Base-by-base conservation (phyloP, 30 jellyfish, hydroid and myxozoan genomes). In the Pelagia noctiluca region DNA sequence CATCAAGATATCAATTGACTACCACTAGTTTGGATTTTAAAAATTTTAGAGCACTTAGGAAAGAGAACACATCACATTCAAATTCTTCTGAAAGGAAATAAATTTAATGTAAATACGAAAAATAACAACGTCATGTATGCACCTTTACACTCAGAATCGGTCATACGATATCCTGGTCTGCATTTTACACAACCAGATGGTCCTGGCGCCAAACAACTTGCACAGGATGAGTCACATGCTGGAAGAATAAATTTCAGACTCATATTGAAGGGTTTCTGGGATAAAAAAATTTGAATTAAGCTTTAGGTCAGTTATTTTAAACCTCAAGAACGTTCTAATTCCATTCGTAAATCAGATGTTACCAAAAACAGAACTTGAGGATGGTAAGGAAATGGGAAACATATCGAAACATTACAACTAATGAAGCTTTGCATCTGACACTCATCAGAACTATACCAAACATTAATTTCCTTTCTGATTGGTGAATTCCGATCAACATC, bases 161-260 rank as follows among this genome's bases (percentile, higher is more conserved):
- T 82, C 87, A 84, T 76, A 42, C 35, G 34, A 35, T 33, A 93
- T 34, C 98, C 98, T 18, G 23, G 50, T 37, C 36, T 68, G 73
- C 98, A 93, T 30, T 79, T 79, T 30, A 72, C 69, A 63, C 98
- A 93, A 19, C 94, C 96, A 54, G 50, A 46, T 38, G 89, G 78
- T 18, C 90, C 93, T 0, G 98, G 79, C 2, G 84, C 90, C 37
- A 85, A 24, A 80, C 98, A 93, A 19, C 53, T 88, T 1, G 71
- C 63, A 77, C 98, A 93, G 21, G 98, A 75, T 25, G 82, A 49
- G 73, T 93, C 85, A 49, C 98, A 93, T 35, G 91, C 98, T 93
- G 62, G 25, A 69, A 68, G 62, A 86, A 57, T 16, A 0, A 3
- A 62, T 19, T 25, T 28, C 48, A 21, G 8, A 60, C 33, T 5